Percentiles rank a stretch among this genome's conserved stretches.
phyloP scores from a whole-genome alignment of 2,797 vertebrate species.

The Sebastes iracundus region DNA sequence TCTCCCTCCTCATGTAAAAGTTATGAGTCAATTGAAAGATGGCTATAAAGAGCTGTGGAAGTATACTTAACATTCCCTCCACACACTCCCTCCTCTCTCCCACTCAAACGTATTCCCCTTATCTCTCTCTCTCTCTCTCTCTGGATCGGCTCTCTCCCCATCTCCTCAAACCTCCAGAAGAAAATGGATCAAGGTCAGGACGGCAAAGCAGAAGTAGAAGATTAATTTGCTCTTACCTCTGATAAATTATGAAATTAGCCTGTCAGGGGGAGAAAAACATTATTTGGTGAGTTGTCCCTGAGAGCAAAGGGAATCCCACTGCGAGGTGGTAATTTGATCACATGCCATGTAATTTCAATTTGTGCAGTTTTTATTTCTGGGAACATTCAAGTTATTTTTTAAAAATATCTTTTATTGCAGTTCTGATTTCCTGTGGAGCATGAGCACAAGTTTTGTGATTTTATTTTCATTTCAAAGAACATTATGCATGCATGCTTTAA shows the following conservation, averaged over 20 bases:
- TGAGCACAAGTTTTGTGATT: neutral
- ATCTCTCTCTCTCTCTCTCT: neutral
- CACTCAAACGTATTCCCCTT: neutral
- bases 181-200: slow-evolving; percentile 71
- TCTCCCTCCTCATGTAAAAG: slow-evolving; percentile 47
- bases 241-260: slow-evolving; percentile 81
- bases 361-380: slow-evolving; percentile 22
- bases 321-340: slow-evolving; percentile 46
- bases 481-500: neutral
- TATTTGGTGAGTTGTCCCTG: slow-evolving; percentile 62
- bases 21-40: slow-evolving; percentile 55
- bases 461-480: neutral
- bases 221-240: slow-evolving; percentile 79
- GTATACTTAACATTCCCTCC: slow-evolving; percentile 47
- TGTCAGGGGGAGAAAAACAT: slow-evolving; percentile 73
- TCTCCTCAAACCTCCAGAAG: slow-evolving; percentile 40
- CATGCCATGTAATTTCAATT: slow-evolving; percentile 47
- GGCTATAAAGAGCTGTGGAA: slow-evolving; percentile 50
- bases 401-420: neutral
- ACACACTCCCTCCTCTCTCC: slow-evolving; percentile 8
- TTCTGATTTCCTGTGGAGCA: neutral
- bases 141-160: neutral
- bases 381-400: neutral
- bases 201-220: slow-evolving; percentile 63
- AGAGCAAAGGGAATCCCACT: slow-evolving; percentile 21